These are phyloP conservation scores for Drosophila elegans DNA, from an alignment of 1,140 invertebrate genomes.

Conservation along the genomic window DNA sequence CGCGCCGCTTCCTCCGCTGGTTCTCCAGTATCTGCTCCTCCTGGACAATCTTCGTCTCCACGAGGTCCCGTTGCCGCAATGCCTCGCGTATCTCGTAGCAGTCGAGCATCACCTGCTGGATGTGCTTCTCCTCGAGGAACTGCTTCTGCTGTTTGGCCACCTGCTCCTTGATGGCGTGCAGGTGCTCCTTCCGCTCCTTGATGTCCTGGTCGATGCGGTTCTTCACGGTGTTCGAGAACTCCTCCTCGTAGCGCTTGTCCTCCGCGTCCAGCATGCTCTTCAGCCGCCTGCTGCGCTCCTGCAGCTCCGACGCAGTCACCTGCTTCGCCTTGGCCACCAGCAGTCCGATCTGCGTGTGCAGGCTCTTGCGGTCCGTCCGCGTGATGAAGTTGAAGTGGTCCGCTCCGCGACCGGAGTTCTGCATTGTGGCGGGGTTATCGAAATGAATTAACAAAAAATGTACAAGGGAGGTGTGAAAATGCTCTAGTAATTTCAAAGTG, in stretches of 20 bases:
- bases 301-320: conserved; percentile 49
- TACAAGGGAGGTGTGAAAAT: conserved; percentile 5
- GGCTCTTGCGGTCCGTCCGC: conserved; percentile 70
- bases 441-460: conserved; percentile 8
- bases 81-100: conserved; percentile 79
- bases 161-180: conserved; percentile 63
- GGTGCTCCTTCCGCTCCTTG: conserved; percentile 58
- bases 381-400: conserved; percentile 72
- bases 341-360: conserved; percentile 66
- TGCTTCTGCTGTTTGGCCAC: conserved; percentile 42
- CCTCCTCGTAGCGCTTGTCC: conserved; percentile 69
- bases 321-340: conserved; percentile 65
- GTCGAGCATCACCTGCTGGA: conserved; percentile 68
- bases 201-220: conserved; percentile 72
- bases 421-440: conserved; percentile 36
- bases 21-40: conserved; percentile 77
- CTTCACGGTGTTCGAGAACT: conserved; percentile 71
- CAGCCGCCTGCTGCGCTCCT: conserved; percentile 44
- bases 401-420: conserved; percentile 31
- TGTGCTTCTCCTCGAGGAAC: conserved; percentile 58
- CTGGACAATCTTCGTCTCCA: conserved; percentile 59
- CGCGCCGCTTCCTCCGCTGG: conserved; percentile 36
- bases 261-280: conserved; percentile 64
- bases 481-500: conserved; percentile 15
- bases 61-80: conserved; percentile 52